Percentiles rank a stretch among this genome's conserved stretches.
Evolutionary conservation across 2,888 invertebrate genomes (phyloP).

Genomic region (Synanthedon vespiformis): DNA sequence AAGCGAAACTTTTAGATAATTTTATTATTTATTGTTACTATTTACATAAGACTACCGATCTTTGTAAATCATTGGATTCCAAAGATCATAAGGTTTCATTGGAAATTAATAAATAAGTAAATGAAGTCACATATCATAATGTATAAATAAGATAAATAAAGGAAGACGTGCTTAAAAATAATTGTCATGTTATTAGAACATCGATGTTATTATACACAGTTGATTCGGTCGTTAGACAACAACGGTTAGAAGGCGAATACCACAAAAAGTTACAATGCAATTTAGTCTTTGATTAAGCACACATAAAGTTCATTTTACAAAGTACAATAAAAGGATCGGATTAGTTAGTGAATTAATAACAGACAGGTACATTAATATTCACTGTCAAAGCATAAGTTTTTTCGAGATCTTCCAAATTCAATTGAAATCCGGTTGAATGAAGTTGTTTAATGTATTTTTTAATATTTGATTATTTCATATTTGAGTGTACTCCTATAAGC

Average conservation of each 20-base stretch:
- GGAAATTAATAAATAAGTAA: too few species aligned
- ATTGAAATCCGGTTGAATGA: conserved; percentile 10
- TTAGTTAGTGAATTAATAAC: conserved; percentile 8
- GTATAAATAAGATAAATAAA: too few species aligned
- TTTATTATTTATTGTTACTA: too few species aligned
- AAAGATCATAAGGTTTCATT: too few species aligned
- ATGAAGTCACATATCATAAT: too few species aligned
- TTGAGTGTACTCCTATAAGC: too few species aligned
- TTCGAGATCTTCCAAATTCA: conserved; percentile 7
- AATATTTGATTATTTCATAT: not conserved
- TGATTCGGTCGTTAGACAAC: not conserved
- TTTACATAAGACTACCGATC: too few species aligned
- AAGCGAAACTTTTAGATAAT: too few species aligned
- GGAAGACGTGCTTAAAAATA: not conserved
- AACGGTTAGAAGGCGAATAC: not conserved
- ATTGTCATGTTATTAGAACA: not conserved
- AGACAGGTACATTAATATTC: conserved; percentile 13
- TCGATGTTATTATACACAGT: not conserved
- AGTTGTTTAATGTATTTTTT: not conserved
- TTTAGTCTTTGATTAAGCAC: not conserved
- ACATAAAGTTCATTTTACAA: not conserved
- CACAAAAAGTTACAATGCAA: not conserved
- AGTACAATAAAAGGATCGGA: not conserved
- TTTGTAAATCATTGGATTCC: too few species aligned
- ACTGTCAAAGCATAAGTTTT: conserved; percentile 12